Conservation (phyloP, 2,113 vertebrate species). For the Brevimyrus niger region DNA sequence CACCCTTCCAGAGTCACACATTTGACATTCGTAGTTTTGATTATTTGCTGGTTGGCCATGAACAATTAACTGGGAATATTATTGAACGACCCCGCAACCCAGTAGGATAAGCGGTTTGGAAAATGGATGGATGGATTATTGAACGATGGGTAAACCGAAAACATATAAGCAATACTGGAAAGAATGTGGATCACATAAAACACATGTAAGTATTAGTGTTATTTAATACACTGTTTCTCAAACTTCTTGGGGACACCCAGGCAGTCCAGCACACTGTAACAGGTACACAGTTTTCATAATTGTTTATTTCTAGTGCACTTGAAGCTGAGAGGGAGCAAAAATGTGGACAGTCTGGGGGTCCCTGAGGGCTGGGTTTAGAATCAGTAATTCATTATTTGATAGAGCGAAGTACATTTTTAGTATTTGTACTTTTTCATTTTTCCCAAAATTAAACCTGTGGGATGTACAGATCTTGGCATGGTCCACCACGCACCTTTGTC, state of each 20-base stretch:
- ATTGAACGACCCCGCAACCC: not conserved
- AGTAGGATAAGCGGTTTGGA: no score
- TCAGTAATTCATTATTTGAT: not conserved
- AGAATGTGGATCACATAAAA: not conserved
- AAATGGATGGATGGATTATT: no score
- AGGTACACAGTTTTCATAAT: not conserved
- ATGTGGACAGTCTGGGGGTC: not conserved
- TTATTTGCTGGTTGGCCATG: not conserved
- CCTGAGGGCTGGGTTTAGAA: not conserved
- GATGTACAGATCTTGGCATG: not conserved
- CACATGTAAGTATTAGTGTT: not conserved
- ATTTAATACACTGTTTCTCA: not conserved
- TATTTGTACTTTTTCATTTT: not conserved
- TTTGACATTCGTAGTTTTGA: not conserved
- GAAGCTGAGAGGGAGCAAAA: not conserved
- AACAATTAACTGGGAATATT: not conserved
- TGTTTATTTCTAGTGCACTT: not conserved
- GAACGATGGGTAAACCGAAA: not conserved
- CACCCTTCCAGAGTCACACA: not conserved
- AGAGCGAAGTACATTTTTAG: not conserved
- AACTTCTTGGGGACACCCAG: not conserved
- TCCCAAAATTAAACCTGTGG: not conserved
- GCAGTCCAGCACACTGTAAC: not conserved
- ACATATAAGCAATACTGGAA: not conserved
- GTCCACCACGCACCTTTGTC: not conserved